Evolutionary conservation across 2,113 vertebrate genomes (phyloP), one percentile per base, ranked within the genome.

Genomic region (Cynocephalus volans): DNA sequence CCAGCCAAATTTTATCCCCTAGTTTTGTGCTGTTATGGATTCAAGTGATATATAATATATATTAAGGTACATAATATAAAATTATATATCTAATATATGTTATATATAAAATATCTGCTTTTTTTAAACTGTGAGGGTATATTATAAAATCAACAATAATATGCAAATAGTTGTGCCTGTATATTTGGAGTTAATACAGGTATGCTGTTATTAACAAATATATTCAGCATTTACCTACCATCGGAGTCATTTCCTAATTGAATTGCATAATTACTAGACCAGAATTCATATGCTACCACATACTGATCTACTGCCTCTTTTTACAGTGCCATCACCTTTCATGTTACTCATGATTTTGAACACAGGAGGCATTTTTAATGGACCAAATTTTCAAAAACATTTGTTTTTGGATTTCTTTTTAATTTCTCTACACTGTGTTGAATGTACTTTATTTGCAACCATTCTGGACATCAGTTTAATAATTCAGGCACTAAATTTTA

Each of bases 401-500:
- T 90, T 15, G 36, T 72, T 97, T 97, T 98, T 97, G 13, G 72
- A 92, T 65, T 88, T 79, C 93, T 94, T 92, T 91, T 96, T 96
- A 85, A 97, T 60, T 79, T 83, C 96, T 92, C 62, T 97, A 64
- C 88, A 72, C 84, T 93, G 54, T 98, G 72, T 97, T 95, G 97
- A 98, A 95, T 97, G 96, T 97, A 60, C 79, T 67, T 97, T 91
- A 93, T 97, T 97, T 95, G 91, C 93, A 94, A 8, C 97, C 76
- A 41, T 97, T 96, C 73, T 97, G 93, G 94, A 13, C 85, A 91
- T 94, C 4, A 93, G 83, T 96, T 96, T 64, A 91, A 28, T 91
- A 88, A 98, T 98, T 98, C 98, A 98, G 98, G 98, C 98, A 98
- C 98, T 99, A 96, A 98, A 98, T 98, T 95, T 98, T 96, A 98